Percentiles rank a stretch among this genome's conserved stretches.
Conservation (phyloP, 1,140 invertebrate species). For the Leucophenga varia region DNA sequence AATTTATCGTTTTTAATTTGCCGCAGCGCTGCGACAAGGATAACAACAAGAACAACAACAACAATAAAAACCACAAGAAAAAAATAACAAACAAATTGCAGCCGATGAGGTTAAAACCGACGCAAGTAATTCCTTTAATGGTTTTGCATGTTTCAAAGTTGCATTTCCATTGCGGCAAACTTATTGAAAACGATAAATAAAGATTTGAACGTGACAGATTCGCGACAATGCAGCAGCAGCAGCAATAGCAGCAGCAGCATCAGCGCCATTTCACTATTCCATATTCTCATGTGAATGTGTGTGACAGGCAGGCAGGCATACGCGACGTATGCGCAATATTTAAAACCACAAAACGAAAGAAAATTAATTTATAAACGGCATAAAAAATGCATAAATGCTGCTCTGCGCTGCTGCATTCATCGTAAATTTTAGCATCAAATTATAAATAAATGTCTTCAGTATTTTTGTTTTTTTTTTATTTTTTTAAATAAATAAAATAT, state of each 20-base stretch:
- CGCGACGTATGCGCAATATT: slow-evolving; percentile 29
- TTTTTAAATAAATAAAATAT: too few species aligned
- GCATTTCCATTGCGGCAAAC: slow-evolving; percentile 33
- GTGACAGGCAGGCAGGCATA: slow-evolving; percentile 1
- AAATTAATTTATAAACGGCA: slow-evolving; percentile 34
- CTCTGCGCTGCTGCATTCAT: too few species aligned
- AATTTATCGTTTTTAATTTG: slow-evolving; percentile 57
- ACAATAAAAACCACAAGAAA: slow-evolving; percentile 17
- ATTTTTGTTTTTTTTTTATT: too few species aligned
- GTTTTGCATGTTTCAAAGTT: slow-evolving; percentile 29
- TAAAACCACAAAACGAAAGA: too few species aligned
- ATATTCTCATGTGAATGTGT: too few species aligned
- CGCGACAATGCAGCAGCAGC: slow-evolving; percentile 9
- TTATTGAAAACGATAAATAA: slow-evolving; percentile 56
- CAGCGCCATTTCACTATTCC: too few species aligned
- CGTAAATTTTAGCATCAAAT: too few species aligned
- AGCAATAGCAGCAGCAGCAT: too few species aligned
- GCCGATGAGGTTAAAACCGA: slow-evolving; percentile 34
- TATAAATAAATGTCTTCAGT: too few species aligned
- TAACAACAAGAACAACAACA: slow-evolving; percentile 19
- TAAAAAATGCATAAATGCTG: too few species aligned
- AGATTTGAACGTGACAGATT: slow-evolving; percentile 37
- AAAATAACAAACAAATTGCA: slow-evolving; percentile 7
- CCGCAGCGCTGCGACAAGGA: slow-evolving; percentile 25
- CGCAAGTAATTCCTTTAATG: slow-evolving; percentile 49